Base-by-base conservation (phyloP, 2,888 invertebrate genomes). In the Metopia argyrocephala region DNA sequence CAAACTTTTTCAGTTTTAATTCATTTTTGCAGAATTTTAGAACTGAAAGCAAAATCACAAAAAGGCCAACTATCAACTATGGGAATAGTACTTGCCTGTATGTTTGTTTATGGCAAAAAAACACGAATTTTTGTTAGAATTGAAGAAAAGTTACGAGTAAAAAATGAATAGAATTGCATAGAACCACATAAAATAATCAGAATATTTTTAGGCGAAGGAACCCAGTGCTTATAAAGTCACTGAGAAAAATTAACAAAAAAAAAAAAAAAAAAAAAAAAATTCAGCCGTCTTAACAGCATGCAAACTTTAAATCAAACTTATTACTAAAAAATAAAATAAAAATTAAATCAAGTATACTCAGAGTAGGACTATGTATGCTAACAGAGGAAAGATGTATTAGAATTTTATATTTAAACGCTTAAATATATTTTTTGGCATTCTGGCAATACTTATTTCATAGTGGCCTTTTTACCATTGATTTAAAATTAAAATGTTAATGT, bases 281-380 rank as follows among this genome's bases (percentile, higher is more conserved):
- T 31, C 9, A 31, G 56, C 46, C 48, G 38, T 31, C 65, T 57
- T 25, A 45, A 28, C 59, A 66, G 20, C 9, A 66, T 50, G 48
- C 38, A 6, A 74, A 50, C 7, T 57, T 65, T 57, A 59, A 50
- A 20, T 45, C 28, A 74, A 74, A 74, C n/a, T 65, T 56, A 18
- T 23, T 23, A 56, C n/a, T 61, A 23, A 21, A 3, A 50, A 38
- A 6, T 0, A 3, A 2, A 31, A 6, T 21, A 28, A 54, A 15
- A 54, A n/a, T n/a, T n/a, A n/a, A n/a, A n/a, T n/a, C 31, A 31
- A 46, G 3, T 52, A 23, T 25, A 45, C n/a, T n/a, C 2, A n/a
- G 5, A 7, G 15, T 38, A 18, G 45, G 7, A 21, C 20, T 27
- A 20, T n/a, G n/a, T 6, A 54, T 3, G 5, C n/a, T 28, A 45